Percentiles rank a stretch among this genome's conserved stretches.
phyloP scores from a whole-genome alignment of 35 echinoderm and acorn worm species.

The Apostichopus japonicus region DNA sequence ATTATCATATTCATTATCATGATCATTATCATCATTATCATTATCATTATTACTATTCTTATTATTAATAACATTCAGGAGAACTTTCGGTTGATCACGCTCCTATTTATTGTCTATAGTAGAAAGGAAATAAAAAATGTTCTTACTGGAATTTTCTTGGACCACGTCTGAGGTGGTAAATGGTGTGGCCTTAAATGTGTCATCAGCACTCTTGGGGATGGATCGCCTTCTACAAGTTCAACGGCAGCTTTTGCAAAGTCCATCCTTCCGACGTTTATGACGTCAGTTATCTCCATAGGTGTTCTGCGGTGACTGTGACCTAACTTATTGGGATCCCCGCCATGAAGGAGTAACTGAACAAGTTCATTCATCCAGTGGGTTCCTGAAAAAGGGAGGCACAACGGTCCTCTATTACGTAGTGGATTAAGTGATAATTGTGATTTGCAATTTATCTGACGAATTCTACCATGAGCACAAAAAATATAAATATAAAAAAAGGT shows the following conservation, averaged over 20 bases:
- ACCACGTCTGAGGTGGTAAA: not conserved
- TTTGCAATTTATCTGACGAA: too few species aligned
- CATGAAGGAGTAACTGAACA: not conserved
- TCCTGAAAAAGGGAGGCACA: not conserved
- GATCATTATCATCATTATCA: too few species aligned
- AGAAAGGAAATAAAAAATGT: not conserved
- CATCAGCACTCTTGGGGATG: not conserved
- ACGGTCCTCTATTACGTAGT: too few species aligned
- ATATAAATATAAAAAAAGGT: too few species aligned
- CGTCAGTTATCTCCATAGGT: not conserved
- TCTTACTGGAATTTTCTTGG: not conserved
- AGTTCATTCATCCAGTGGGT: constrained; percentile 15
- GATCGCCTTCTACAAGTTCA: not conserved
- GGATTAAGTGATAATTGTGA: too few species aligned
- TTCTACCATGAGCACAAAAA: too few species aligned
- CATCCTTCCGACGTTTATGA: not conserved
- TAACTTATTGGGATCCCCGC: not conserved
- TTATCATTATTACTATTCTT: too few species aligned
- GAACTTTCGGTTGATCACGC: too few species aligned
- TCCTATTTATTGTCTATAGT: too few species aligned
- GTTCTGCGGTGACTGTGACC: not conserved
- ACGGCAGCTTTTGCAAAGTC: not conserved
- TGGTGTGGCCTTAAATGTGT: not conserved
- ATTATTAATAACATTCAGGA: too few species aligned
- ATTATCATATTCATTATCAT: too few species aligned